Conservation (phyloP, 2,797 vertebrate genomes). For the Microctenopoma stevenorrisi region DNA sequence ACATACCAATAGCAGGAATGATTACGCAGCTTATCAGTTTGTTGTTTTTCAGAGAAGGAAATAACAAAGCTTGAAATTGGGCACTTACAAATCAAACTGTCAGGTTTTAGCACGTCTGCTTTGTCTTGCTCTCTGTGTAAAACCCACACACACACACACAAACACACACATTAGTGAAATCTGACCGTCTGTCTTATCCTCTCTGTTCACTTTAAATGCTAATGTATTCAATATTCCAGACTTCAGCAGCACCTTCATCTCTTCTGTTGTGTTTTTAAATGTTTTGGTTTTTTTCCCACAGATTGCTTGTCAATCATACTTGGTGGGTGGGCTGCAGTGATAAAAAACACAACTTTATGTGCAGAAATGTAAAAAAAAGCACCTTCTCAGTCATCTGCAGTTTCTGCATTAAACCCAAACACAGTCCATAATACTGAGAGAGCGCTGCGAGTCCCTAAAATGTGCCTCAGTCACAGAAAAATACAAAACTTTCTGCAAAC, state of each 20-base stretch:
- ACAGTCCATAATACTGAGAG: too few species aligned
- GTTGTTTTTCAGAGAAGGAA: conserved; percentile 41
- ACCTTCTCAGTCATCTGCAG: too few species aligned
- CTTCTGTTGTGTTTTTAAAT: not conserved
- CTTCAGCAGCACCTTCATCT: conserved; percentile 5
- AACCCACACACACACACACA: not conserved
- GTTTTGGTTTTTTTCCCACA: not conserved
- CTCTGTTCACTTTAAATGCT: conserved; percentile 26
- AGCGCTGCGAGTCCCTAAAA: too few species aligned
- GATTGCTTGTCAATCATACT: conserved; percentile 17
- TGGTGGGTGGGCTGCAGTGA: not conserved
- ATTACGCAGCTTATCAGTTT: conserved; percentile 51
- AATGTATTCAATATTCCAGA: conserved; percentile 15
- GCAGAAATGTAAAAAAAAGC: not conserved
- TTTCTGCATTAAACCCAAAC: too few species aligned
- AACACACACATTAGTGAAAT: not conserved
- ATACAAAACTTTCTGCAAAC: too few species aligned
- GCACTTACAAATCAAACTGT: conserved; percentile 58
- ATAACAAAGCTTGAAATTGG: conserved; percentile 51
- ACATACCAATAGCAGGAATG: conserved; percentile 22
- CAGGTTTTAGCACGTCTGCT: conserved; percentile 14
- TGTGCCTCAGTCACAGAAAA: too few species aligned
- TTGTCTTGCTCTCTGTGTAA: not conserved
- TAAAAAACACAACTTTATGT: not conserved
- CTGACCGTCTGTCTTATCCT: not conserved